These are phyloP conservation scores for Platichthys stellatus DNA, from an alignment of 2,113 vertebrate genomes.

Conservation along the genomic window DNA sequence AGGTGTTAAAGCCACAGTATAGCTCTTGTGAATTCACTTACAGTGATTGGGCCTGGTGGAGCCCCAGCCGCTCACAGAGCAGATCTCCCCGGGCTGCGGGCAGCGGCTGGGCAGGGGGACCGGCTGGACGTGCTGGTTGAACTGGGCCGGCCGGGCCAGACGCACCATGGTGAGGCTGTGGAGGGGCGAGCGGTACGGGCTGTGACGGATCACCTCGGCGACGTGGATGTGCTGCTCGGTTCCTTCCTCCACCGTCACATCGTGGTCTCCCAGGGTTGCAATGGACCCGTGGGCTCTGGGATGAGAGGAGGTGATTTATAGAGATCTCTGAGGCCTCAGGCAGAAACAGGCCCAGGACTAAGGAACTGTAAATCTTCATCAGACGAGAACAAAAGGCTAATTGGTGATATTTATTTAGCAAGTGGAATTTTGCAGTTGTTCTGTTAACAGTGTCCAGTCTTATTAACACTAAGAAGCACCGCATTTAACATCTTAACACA, in stretches of 20 bases:
- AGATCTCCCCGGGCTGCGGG: constrained; percentile 62
- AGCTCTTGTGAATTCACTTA: constrained; percentile 48
- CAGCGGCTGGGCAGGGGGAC: constrained; percentile 72
- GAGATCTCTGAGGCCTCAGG: constrained; percentile 12
- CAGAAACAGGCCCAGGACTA: constrained; percentile 1
- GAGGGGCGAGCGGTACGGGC: constrained; percentile 67
- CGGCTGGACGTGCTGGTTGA: constrained; percentile 39
- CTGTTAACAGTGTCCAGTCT: constrained; percentile 4
- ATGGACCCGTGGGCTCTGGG: constrained; percentile 52
- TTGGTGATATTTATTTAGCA: constrained; percentile 30
- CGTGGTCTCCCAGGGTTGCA: constrained; percentile 77
- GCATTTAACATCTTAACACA: constrained; percentile 1
- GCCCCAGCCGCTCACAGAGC: constrained; percentile 79
- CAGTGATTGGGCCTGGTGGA: constrained; percentile 47
- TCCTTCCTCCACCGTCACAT: constrained; percentile 63
- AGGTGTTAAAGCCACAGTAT: constrained; percentile 30
- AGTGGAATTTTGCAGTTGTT: constrained; percentile 8
- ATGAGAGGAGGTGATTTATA: neutral
- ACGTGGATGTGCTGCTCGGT: constrained; percentile 74
- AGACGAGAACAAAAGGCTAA: constrained; percentile 19
- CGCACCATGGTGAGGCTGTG: constrained; percentile 74
- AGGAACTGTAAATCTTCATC: constrained; percentile 16
- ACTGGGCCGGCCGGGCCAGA: constrained; percentile 50
- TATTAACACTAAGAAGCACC: neutral
- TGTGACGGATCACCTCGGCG: constrained; percentile 51